Percentiles rank a stretch among this genome's conserved stretches.
phyloP scores from a whole-genome alignment of 2,113 vertebrate species.

The Boleophthalmus pectinirostris region DNA sequence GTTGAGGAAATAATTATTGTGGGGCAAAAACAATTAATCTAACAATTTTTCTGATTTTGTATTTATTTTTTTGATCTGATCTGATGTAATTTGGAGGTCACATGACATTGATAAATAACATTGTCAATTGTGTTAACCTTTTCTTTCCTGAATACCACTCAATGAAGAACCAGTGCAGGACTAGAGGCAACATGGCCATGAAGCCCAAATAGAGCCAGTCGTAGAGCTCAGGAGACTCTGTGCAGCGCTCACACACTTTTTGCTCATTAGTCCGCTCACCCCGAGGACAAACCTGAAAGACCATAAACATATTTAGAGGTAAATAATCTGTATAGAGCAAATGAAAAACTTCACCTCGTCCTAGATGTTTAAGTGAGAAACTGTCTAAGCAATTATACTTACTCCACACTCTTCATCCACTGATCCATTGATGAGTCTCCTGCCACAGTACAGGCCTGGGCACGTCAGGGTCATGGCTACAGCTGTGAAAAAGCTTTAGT shows the following conservation, averaged over 20 bases:
- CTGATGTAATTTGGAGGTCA: too few relatives aligned
- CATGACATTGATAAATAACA: not conserved
- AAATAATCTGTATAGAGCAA: not conserved
- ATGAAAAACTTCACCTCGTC: not conserved
- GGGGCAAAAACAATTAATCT: too few relatives aligned
- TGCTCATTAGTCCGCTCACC: conserved; percentile 85
- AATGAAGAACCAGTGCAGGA: conserved; percentile 98
- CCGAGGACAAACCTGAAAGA: conserved; percentile 88
- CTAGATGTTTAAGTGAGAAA: not conserved
- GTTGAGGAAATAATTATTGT: too few relatives aligned
- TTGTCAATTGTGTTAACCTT: conserved; percentile 74
- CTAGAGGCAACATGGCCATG: conserved; percentile 95
- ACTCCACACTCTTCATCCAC: conserved; percentile 87
- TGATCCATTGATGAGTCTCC: conserved; percentile 76
- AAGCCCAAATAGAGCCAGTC: conserved; percentile 98
- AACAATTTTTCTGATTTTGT: not conserved
- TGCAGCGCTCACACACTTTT: conserved; percentile 88
- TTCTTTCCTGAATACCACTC: conserved; percentile 99
- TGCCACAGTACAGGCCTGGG: conserved; percentile 89
- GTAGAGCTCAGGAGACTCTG: conserved; percentile 86
- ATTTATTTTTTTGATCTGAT: not conserved
- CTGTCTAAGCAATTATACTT: conserved; percentile 61
- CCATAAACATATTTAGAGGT: not conserved
- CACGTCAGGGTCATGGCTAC: conserved; percentile 86
- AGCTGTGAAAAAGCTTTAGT: conserved; percentile 63